These are phyloP conservation scores for Poecilia velifera DNA, from an alignment of 2,797 vertebrate genomes.

Conservation along the genomic window DNA sequence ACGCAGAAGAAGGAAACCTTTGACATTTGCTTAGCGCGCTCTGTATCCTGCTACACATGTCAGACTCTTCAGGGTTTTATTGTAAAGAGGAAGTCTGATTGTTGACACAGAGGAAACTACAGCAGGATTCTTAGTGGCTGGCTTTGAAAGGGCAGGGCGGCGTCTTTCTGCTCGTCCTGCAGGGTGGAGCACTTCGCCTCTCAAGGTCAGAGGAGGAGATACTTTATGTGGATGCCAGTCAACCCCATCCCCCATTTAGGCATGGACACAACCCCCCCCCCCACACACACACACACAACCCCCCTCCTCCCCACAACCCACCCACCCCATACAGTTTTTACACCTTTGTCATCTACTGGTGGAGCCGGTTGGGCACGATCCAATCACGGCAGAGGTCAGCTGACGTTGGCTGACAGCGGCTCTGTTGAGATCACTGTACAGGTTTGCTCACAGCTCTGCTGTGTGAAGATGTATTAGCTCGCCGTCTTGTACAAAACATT, in stretches of 20 bases:
- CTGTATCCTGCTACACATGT: constrained; percentile 32
- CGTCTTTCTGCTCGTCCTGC: constrained; percentile 29
- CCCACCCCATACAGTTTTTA: constrained; percentile 31
- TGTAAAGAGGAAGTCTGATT: constrained; percentile 42
- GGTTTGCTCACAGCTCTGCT: background rate
- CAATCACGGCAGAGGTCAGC: constrained; percentile 15
- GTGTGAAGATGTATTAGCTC: constrained; percentile 2
- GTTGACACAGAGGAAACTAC: constrained; percentile 34
- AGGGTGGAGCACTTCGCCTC: constrained; percentile 35
- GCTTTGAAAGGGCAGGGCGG: constrained; percentile 13
- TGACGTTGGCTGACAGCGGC: constrained; percentile 6
- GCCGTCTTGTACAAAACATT: background rate
- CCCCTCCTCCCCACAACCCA: no score
- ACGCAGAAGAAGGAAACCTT: constrained; percentile 43
- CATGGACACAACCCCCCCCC: constrained; percentile 43
- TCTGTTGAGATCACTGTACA: background rate
- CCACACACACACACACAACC: background rate
- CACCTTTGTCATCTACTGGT: constrained; percentile 52
- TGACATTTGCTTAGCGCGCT: constrained; percentile 51
- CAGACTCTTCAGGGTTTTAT: constrained; percentile 20
- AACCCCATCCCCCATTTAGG: constrained; percentile 61
- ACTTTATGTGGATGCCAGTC: constrained; percentile 63
- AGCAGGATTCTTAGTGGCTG: constrained; percentile 23
- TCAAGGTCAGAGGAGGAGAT: constrained; percentile 67
- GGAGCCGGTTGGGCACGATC: constrained; percentile 11